Evolutionary conservation across 2,113 vertebrate genomes (phyloP).

Genomic region (Gobius niger): DNA sequence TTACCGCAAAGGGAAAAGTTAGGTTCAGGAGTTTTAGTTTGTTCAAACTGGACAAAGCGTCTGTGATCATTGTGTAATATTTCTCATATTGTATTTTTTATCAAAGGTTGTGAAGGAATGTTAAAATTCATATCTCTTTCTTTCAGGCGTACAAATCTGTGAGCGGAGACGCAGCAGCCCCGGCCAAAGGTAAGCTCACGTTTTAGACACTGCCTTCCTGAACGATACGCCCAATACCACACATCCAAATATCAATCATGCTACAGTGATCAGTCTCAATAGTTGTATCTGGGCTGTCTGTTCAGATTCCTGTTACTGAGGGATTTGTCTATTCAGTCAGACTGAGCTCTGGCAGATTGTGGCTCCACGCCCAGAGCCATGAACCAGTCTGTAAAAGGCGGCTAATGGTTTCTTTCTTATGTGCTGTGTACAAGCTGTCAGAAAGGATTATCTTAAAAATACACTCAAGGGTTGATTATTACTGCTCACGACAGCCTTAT

Average conservation of each 20-base stretch:
- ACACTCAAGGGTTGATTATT: too few relatives aligned
- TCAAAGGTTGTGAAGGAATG: constrained; percentile 34
- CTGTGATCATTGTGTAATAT: constrained; percentile 8
- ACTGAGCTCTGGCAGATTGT: not conserved
- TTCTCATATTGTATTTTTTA: not conserved
- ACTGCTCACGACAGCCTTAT: too few relatives aligned
- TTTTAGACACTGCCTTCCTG: not conserved
- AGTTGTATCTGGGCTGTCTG: constrained; percentile 58
- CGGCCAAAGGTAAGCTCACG: constrained; percentile 46
- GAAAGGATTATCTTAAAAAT: not conserved
- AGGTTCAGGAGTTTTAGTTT: not conserved
- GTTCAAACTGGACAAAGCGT: constrained; percentile 10
- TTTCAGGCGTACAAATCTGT: constrained; percentile 83
- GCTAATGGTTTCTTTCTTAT: not conserved
- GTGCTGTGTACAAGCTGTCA: not conserved
- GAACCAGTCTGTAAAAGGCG: constrained; percentile 5
- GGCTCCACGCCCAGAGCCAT: constrained; percentile 39
- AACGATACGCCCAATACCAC: constrained; percentile 9
- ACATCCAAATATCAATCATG: constrained; percentile 39
- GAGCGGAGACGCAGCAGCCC: constrained; percentile 41
- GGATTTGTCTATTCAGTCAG: constrained; percentile 43
- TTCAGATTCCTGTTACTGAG: constrained; percentile 52
- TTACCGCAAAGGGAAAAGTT: too few relatives aligned
- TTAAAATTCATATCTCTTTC: constrained; percentile 17
- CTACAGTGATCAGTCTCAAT: constrained; percentile 60